Evolutionary conservation across 2,888 invertebrate species (phyloP).

Genomic region (Mesopsocus fuscifrons): DNA sequence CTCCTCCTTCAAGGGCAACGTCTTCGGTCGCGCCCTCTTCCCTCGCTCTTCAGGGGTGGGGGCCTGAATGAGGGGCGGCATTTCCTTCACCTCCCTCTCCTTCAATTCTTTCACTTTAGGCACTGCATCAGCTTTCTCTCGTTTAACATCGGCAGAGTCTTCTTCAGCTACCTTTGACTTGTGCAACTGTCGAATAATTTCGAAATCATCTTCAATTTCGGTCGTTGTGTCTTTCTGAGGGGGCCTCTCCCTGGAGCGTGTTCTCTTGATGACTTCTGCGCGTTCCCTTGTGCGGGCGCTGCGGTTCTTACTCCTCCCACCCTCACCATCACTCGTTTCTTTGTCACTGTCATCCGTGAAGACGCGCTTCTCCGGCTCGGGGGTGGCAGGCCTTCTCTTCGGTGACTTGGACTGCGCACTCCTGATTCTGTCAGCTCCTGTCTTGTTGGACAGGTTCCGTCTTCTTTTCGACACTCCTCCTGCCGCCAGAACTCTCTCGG

Average conservation of each 20-base stretch:
- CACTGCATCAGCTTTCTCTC: constrained; percentile 7
- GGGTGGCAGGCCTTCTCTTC: constrained; percentile 10
- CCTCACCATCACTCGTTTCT: constrained; percentile 12
- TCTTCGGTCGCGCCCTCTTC: constrained; percentile 13
- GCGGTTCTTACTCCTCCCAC: constrained; percentile 9
- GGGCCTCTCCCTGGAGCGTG: constrained; percentile 15
- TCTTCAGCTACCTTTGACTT: constrained; percentile 3
- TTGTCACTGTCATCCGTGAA: constrained; percentile 3
- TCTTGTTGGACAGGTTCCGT: constrained; percentile 22
- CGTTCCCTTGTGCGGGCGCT: constrained; percentile 9
- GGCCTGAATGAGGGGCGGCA: not conserved
- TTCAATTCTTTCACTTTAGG: constrained; percentile 5
- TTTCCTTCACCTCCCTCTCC: not conserved
- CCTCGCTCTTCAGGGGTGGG: constrained; percentile 9
- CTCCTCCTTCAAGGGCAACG: constrained; percentile 9
- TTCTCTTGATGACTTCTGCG: constrained; percentile 12
- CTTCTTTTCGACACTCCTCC: constrained; percentile 18
- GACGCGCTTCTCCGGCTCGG: constrained; percentile 3
- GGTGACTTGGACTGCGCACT: constrained; percentile 12
- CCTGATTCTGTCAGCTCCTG: constrained; percentile 10
- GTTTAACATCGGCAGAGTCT: not conserved
- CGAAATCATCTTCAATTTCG: constrained; percentile 14
- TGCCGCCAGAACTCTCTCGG: constrained; percentile 31
- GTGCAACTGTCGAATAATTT: not conserved
- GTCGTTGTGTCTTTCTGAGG: constrained; percentile 7